Evolutionary conservation across 2,888 invertebrate genomes (phyloP).

Genomic region (Tipula lateralis): DNA sequence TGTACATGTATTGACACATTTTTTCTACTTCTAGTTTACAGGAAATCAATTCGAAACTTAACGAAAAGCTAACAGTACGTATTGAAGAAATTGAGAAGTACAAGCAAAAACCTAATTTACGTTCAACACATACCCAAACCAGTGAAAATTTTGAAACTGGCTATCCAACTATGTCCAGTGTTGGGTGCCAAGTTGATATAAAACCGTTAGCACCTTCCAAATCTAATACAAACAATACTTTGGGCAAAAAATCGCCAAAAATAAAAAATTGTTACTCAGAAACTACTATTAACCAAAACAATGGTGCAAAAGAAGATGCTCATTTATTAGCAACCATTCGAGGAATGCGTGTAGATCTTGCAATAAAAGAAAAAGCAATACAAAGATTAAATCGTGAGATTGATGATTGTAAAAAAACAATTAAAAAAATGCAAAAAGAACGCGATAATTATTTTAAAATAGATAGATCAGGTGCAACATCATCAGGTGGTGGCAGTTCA

Average conservation of each 20-base stretch:
- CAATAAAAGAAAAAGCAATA: constrained; percentile 68
- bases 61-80: constrained; percentile 52
- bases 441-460: constrained; percentile 53
- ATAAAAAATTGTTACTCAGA: constrained; percentile 56
- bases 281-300: constrained; percentile 43
- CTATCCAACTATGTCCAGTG: constrained; percentile 37
- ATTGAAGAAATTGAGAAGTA: constrained; percentile 26
- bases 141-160: constrained; percentile 44
- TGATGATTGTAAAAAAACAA: constrained; percentile 70
- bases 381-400: constrained; percentile 68
- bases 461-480: constrained; percentile 34
- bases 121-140: constrained; percentile 34
- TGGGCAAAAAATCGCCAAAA: constrained; percentile 45
- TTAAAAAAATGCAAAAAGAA: constrained; percentile 69
- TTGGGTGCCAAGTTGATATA: background rate
- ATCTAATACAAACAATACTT: constrained; percentile 40
- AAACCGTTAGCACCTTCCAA: background rate
- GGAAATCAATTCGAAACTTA: constrained; percentile 53
- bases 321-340: constrained; percentile 75
- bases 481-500: constrained; percentile 32
- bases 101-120: background rate
- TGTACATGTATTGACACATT: background rate
- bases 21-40: constrained; percentile 42
- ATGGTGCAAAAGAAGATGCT: constrained; percentile 58
- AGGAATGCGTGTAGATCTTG: constrained; percentile 68